Base-by-base conservation (phyloP, 1,140 invertebrate genomes). In the Caenorhabditis tropicalis region DNA sequence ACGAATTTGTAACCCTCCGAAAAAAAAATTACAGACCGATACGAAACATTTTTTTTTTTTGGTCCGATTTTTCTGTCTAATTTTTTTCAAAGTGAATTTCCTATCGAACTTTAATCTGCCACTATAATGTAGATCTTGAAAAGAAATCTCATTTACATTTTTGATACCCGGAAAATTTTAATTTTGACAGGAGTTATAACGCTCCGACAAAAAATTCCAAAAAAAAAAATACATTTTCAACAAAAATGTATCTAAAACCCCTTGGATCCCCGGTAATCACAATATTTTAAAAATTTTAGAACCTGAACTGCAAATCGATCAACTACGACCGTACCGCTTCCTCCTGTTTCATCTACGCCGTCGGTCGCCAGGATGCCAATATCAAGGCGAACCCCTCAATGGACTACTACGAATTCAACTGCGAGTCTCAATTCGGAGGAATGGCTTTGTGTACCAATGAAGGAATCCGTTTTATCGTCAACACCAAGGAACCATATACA, bases 371-470 rank as follows among this genome's bases (percentile, higher is more conserved):
- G 16, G 87, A 89, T 31, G 88, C 90, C n/a, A 90, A 91, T 79
- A 82, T 91, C 33, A 91, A 91, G 84, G 81, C 85, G 43, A 91
- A 91, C 74, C 90, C 90, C 36, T 83, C 90, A 6, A 88, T 87
- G 70, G 90, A 91, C 70, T 91, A 89, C 83, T 91, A 91, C 86
- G 90, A 91, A 84, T 91, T 91, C 88, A 91, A 91, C 85, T 91
- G 90, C 51, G 89, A 91, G 82, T 91, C 90, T 36, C 90, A 91
- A 82, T 91, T 91, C 82, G 90, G 90, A 65, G 90, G 90, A 49
- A 91, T 91, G 90, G 90, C 90, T 33, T 84, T 91, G 4, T 91
- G 90, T 82, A 91, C 90, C 79, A 91, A 91, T 79, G 90, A 91
- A 83, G 90, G 90, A 58, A 91, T 91, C 80, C 87, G 90, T 6